phyloP scores from a whole-genome alignment of 1,140 invertebrate species.

The Pogonomyrmex barbatus region DNA sequence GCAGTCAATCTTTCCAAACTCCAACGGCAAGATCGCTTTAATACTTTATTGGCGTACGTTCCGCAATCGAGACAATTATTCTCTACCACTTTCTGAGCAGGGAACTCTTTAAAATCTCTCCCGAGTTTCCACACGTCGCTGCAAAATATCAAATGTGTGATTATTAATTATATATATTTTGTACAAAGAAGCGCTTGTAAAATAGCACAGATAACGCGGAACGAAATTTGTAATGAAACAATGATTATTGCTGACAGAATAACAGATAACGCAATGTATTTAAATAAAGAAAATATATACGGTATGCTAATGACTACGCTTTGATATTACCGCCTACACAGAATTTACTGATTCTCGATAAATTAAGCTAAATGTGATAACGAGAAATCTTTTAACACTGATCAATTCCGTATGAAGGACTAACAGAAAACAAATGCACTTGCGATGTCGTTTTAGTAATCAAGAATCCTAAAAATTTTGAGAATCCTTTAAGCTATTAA shows the following conservation, averaged over 20 bases:
- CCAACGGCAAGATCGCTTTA: constrained; percentile 87
- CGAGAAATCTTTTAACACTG: neutral
- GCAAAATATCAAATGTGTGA: constrained; percentile 70
- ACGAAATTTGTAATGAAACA: constrained; percentile 1
- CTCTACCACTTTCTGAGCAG: constrained; percentile 85
- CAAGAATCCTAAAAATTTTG: neutral
- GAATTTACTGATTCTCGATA: constrained; percentile 11
- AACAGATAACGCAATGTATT: neutral
- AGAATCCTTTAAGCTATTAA: neutral
- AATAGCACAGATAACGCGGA: neutral
- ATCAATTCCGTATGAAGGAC: neutral
- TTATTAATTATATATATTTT: constrained; percentile 10
- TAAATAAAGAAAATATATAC: constrained; percentile 13
- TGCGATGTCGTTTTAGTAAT: neutral
- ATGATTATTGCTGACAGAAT: neutral
- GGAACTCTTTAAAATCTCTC: constrained; percentile 88
- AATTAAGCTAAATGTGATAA: neutral
- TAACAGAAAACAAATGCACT: neutral
- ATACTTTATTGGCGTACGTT: constrained; percentile 86
- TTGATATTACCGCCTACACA: neutral
- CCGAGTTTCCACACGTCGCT: constrained; percentile 89
- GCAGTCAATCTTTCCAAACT: constrained; percentile 88
- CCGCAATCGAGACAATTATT: constrained; percentile 88
- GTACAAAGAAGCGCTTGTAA: neutral
- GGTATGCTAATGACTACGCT: neutral